Evolutionary conservation across 2,113 vertebrate species (phyloP), one percentile per base, ranked within the genome.

Genomic region (Perccottus glenii): DNA sequence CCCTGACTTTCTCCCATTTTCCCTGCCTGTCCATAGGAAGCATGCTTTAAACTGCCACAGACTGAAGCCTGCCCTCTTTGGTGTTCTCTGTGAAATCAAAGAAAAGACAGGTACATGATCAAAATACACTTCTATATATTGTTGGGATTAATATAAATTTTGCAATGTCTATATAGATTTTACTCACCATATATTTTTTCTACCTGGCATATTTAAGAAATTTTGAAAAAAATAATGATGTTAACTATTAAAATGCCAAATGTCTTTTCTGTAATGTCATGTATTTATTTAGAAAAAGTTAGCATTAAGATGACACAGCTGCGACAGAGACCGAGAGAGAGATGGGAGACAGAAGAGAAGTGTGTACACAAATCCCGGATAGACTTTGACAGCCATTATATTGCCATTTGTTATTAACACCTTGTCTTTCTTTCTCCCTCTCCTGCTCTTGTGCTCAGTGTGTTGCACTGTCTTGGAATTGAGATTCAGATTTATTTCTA

Each of bases 21-120:
- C 11, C 19, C 60, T 66, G 11, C 46, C 53, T 72, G 64, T 68
- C 49, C 36, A 14, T 55, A 11, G 94, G 77, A 94, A 94, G 80
- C 91, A 92, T 2, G 87, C 92, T 56, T 81, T 94, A 85, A 94
- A 93, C 75, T 94, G 90, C 77, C 94, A 93, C 80, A 82, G 88
- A 67, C 94, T 93, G 94, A 94, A 94, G 56, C 84, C 93, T 0
- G 92, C 91, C 14, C 91, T 94, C 64, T 94, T 94, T 92, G 91
- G 90, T 0, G 82, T 94, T 60, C 92, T 94, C 40, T 93, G 94
- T 44, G 93, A 94, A 75, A 90, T 93, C 78, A 85, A 88, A 62
- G 75, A 86, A 59, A 80, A 78, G 61, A 73, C 77, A 67, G 79
- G 78, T 87, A 55, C 56, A 69, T 63, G 19, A 9, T 27, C 19